phyloP scores from a whole-genome alignment of 1,140 invertebrate species.

The Scaptomyza hsui region DNA sequence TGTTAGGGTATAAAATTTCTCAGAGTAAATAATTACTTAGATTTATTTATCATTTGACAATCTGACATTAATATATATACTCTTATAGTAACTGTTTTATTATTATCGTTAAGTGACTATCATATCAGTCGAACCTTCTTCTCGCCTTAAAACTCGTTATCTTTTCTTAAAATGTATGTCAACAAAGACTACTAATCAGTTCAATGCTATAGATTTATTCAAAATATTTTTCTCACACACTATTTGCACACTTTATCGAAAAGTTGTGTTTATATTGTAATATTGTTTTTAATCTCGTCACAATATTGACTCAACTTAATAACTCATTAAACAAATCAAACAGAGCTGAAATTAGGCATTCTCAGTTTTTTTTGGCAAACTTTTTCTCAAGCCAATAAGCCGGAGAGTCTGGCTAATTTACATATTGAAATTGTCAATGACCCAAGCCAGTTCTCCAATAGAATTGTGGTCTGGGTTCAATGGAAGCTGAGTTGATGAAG shows the following conservation, averaged over 20 bases:
- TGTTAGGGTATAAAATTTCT: too few relatives aligned
- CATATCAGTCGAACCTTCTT: constrained; percentile 5
- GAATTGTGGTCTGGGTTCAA: background rate
- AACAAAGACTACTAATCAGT: constrained; percentile 5
- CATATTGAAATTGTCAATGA: constrained; percentile 63
- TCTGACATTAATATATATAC: too few relatives aligned
- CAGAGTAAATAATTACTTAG: background rate
- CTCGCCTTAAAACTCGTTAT: constrained; percentile 6
- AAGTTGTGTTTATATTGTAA: constrained; percentile 23
- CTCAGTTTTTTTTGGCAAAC: constrained; percentile 16
- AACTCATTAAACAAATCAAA: constrained; percentile 42
- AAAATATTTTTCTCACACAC: constrained; percentile 12
- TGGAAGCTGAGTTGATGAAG: background rate
- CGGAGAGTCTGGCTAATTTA: constrained; percentile 50
- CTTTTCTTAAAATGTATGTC: too few relatives aligned
- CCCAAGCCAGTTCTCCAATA: background rate
- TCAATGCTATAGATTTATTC: constrained; percentile 4
- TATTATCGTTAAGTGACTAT: too few relatives aligned
- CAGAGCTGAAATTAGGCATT: constrained; percentile 35
- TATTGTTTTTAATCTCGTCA: constrained; percentile 28
- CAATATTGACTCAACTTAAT: constrained; percentile 36
- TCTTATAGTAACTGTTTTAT: too few relatives aligned
- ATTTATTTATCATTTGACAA: background rate
- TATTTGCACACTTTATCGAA: constrained; percentile 19
- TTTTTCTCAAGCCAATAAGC: constrained; percentile 22